Conservation (phyloP, 2,797 vertebrate genomes). For the Chelonia mydas region DNA sequence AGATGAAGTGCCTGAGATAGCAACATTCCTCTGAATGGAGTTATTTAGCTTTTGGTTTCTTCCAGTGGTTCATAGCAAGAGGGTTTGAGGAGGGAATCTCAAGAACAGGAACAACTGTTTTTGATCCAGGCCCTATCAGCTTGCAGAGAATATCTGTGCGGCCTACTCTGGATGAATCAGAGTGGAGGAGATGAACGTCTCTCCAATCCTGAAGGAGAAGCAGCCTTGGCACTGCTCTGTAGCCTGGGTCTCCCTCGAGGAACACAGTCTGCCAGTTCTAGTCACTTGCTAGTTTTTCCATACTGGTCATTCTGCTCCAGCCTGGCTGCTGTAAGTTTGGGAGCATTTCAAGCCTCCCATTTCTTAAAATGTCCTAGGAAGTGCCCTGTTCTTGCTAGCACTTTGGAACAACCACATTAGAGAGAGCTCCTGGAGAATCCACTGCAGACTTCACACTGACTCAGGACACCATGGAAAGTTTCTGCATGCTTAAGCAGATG, state of each 20-base stretch:
- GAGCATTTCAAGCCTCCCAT: neutral
- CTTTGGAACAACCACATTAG: neutral
- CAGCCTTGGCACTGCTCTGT: neutral
- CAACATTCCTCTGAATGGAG: neutral
- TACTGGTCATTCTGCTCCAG: neutral
- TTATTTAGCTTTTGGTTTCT: neutral
- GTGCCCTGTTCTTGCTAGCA: neutral
- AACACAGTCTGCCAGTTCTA: neutral
- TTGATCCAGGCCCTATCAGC: neutral
- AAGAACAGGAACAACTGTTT: neutral
- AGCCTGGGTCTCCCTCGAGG: neutral
- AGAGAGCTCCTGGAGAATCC: neutral
- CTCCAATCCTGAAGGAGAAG: neutral
- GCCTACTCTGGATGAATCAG: neutral
- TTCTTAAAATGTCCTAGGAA: neutral
- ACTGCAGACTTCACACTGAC: neutral
- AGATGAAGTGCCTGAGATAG: neutral
- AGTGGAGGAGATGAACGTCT: neutral
- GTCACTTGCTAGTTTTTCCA: neutral
- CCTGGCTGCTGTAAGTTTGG: too few relatives aligned
- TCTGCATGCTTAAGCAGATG: too few relatives aligned
- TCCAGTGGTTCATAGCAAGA: neutral
- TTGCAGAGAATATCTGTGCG: neutral
- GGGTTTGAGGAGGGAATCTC: neutral
- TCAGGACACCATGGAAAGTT: neutral